These are phyloP conservation scores for Cherax quadricarinatus DNA, from an alignment of 1,140 invertebrate genomes.

Conservation along the genomic window DNA sequence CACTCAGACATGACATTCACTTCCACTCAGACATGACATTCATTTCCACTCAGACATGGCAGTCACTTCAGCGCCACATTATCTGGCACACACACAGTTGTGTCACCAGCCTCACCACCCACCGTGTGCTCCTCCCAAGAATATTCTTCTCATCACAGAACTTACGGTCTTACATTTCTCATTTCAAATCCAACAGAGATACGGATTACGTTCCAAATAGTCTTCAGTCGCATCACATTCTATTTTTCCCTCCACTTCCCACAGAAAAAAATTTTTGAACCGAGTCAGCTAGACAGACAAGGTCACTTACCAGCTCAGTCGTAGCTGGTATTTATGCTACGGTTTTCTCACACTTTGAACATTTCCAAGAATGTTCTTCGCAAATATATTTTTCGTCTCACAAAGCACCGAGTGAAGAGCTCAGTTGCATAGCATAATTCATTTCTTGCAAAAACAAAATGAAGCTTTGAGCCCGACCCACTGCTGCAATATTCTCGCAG, in stretches of 20 bases:
- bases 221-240: constrained; percentile 7
- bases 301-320: constrained; percentile 70
- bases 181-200: constrained; percentile 25
- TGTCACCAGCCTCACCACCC: no score
- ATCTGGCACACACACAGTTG: constrained; percentile 16
- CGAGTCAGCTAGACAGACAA: constrained; percentile 54
- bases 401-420: constrained; percentile 73
- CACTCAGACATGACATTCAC: no score
- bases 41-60: no score
- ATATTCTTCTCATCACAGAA: constrained; percentile 13
- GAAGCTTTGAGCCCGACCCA: constrained; percentile 76
- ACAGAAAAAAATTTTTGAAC: constrained; percentile 56
- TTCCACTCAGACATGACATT: no score
- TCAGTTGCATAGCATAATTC: constrained; percentile 74
- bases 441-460: constrained; percentile 73
- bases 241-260: neutral
- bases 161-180: neutral
- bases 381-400: constrained; percentile 70
- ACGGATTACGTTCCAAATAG: constrained; percentile 30
- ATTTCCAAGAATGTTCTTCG: constrained; percentile 1
- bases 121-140: neutral
- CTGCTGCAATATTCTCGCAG: constrained; percentile 75
- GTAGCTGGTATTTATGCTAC: constrained; percentile 72
- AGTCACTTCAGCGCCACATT: neutral
- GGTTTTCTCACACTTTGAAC: constrained; percentile 69